Conservation (phyloP, 2,888 invertebrate species). For the Leptopilina syphax region DNA sequence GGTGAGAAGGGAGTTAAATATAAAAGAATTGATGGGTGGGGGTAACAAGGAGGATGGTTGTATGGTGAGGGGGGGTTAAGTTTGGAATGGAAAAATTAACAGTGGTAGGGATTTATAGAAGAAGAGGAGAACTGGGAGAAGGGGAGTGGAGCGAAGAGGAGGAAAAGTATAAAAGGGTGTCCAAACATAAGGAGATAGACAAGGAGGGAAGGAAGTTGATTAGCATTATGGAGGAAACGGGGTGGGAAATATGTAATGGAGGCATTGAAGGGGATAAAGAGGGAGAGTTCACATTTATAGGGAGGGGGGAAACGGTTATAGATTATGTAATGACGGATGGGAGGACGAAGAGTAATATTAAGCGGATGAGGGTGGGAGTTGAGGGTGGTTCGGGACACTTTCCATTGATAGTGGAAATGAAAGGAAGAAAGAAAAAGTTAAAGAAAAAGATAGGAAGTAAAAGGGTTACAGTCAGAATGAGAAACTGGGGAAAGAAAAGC, state of each 20-base stretch:
- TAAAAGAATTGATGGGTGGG: not conserved
- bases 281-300: slow-evolving; percentile 16
- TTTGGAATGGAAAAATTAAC: slow-evolving; percentile 7
- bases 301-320: slow-evolving; percentile 37
- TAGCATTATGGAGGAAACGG: not conserved
- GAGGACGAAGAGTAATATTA: not conserved
- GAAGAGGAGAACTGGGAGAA: slow-evolving; percentile 5
- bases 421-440: not conserved
- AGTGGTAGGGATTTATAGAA: slow-evolving; percentile 34
- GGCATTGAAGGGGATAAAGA: slow-evolving; percentile 42
- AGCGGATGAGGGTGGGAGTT: too few species aligned
- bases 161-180: slow-evolving; percentile 21
- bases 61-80: not conserved
- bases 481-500: too few species aligned
- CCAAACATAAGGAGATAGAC: slow-evolving; percentile 44
- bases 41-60: not conserved
- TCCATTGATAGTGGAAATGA: too few species aligned
- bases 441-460: not conserved
- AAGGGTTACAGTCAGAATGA: not conserved
- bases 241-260: too few species aligned
- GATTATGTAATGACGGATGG: slow-evolving; percentile 32
- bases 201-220: slow-evolving; percentile 23
- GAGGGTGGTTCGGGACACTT: too few species aligned
- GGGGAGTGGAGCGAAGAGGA: not conserved
- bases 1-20: too few species aligned